A percentile compares a stretch with the other conserved stretches of the same genome.
Conservation (phyloP, 2,797 vertebrate species). For the Poliocrania exsul region DNA sequence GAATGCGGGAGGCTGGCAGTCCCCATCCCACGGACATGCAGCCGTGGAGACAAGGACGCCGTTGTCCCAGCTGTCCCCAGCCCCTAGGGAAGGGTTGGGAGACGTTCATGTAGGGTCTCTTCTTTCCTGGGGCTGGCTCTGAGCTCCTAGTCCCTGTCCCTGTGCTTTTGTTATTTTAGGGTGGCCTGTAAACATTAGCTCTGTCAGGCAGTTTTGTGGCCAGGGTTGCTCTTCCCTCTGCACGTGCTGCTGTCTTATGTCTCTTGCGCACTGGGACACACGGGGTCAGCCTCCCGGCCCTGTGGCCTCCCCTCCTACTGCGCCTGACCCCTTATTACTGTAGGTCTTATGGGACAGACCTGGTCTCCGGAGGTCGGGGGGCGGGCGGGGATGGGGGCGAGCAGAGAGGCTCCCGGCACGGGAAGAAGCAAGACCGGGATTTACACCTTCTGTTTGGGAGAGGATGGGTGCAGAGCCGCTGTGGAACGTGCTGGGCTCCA, state of each 20-base stretch:
- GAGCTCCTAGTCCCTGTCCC: not conserved
- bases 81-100: not conserved
- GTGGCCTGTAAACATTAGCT: not conserved
- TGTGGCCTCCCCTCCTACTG: not conserved
- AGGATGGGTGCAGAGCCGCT: rapidly evolving
- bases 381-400: not conserved
- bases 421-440: not conserved
- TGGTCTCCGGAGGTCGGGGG: not conserved
- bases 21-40: not conserved
- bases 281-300: rapidly evolving
- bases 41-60: not conserved
- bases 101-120: not conserved
- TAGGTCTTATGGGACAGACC: not conserved
- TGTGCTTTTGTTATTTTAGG: not conserved
- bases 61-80: not conserved
- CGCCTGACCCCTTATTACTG: not conserved
- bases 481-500: rapidly evolving
- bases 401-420: not conserved
- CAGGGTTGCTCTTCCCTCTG: not conserved
- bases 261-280: not conserved
- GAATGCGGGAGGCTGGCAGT: rapidly evolving
- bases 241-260: not conserved
- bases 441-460: not conserved
- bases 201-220: not conserved
- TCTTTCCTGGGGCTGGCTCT: not conserved